phyloP scores from a whole-genome alignment of 2,888 invertebrate genomes.

The Ischnus inquisitorius region DNA sequence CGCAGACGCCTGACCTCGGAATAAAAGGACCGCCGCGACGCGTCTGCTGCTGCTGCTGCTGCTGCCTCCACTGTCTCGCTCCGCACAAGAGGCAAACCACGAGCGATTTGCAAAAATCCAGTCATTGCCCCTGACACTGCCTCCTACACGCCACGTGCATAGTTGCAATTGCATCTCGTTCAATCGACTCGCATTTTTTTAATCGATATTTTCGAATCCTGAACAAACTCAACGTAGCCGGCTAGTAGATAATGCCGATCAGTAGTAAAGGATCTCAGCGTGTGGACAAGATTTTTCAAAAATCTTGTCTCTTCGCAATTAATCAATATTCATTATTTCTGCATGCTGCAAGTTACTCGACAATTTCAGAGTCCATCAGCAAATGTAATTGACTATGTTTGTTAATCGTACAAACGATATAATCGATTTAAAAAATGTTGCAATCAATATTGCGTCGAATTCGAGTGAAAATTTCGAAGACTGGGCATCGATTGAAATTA shows the following conservation, averaged over 20 bases:
- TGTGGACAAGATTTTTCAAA: background rate
- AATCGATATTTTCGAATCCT: background rate
- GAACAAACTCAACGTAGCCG: background rate
- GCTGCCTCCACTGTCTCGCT: constrained; percentile 34
- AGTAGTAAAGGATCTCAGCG: constrained; percentile 16
- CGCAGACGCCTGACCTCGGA: constrained; percentile 74
- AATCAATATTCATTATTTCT: background rate
- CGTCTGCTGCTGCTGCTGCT: constrained; percentile 62
- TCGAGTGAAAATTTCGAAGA: background rate
- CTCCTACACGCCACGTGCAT: constrained; percentile 64
- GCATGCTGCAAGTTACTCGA: too few relatives aligned
- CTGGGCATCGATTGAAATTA: background rate
- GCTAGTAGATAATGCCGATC: background rate
- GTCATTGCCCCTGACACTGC: constrained; percentile 65
- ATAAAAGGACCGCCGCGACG: constrained; percentile 70
- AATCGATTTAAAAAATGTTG: too few relatives aligned
- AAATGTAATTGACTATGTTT: too few relatives aligned
- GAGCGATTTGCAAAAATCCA: constrained; percentile 64
- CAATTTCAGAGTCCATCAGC: too few relatives aligned
- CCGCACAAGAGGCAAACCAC: constrained; percentile 41
- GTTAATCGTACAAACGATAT: too few relatives aligned
- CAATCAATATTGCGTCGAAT: too few relatives aligned
- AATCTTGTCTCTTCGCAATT: background rate
- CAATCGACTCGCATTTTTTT: constrained; percentile 4
- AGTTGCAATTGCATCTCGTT: constrained; percentile 58